Evolutionary conservation across 2,888 invertebrate genomes (phyloP).

Genomic region (Pegoplata infirma): DNA sequence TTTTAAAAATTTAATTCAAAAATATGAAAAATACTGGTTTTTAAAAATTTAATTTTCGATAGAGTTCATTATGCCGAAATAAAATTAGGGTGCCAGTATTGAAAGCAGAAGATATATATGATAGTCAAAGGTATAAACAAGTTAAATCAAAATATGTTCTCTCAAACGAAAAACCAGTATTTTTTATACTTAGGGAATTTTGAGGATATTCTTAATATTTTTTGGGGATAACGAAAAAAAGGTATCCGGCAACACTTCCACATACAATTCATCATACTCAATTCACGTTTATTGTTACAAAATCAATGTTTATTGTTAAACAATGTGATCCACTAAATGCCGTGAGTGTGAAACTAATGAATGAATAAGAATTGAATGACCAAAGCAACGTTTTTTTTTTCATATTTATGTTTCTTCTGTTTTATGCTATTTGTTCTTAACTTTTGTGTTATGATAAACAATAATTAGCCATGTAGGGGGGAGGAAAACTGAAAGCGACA

Average conservation of each 20-base stretch:
- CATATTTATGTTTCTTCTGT: background rate
- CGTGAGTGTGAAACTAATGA: background rate
- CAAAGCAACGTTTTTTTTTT: constrained; percentile 12
- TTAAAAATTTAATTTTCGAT: no score
- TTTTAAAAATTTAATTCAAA: no score
- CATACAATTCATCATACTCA: background rate
- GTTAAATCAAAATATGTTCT: background rate
- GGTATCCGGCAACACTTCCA: no score
- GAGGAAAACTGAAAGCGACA: background rate
- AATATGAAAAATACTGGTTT: no score
- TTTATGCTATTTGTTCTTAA: background rate
- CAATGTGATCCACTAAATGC: constrained; percentile 15
- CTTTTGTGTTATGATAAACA: background rate
- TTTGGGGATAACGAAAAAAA: background rate
- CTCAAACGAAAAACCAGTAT: no score
- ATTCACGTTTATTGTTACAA: constrained; percentile 29
- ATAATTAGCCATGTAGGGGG: background rate
- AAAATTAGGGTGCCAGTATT: no score
- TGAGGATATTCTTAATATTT: background rate
- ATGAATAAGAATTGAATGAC: constrained; percentile 23
- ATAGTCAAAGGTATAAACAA: background rate
- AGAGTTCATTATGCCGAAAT: no score
- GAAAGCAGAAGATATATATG: no score
- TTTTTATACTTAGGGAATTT: background rate
- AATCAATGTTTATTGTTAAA: background rate